phyloP scores from a whole-genome alignment of 2,797 vertebrate genomes.

The Hyperoplus immaculatus region DNA sequence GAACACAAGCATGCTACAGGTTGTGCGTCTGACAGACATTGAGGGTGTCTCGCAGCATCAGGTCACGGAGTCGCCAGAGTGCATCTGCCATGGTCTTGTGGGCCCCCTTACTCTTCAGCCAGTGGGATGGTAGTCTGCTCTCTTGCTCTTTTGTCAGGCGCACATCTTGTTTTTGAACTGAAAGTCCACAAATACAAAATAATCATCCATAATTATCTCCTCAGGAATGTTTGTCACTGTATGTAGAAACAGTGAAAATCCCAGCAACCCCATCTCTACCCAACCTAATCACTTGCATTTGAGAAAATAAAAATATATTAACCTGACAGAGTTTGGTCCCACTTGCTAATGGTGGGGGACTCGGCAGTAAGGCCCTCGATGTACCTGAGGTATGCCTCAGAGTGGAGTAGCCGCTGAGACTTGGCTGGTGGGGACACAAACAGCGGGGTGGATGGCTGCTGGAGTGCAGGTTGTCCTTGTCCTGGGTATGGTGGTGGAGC shows the following conservation, averaged over 20 bases:
- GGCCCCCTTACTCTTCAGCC: constrained; percentile 98
- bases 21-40: constrained; percentile 95
- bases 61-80: constrained; percentile 96
- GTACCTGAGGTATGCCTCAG: constrained; percentile 97
- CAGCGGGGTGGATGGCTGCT: constrained; percentile 96
- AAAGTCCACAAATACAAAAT: constrained; percentile 36
- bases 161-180: constrained; percentile 94
- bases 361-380: constrained; percentile 96
- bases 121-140: constrained; percentile 96
- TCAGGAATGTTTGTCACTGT: background rate
- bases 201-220: background rate
- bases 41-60: constrained; percentile 97
- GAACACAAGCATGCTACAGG: constrained; percentile 85
- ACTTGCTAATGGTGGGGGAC: constrained; percentile 95
- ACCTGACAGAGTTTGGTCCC: constrained; percentile 98
- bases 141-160: constrained; percentile 98
- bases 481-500: constrained; percentile 94
- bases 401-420: constrained; percentile 96
- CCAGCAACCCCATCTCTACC: too few relatives aligned
- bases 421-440: constrained; percentile 97
- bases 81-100: constrained; percentile 99
- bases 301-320: constrained; percentile 43
- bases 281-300: background rate
- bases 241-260: too few relatives aligned
- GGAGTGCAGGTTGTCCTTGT: constrained; percentile 90